Evolutionary conservation across 1,140 invertebrate species (phyloP).

Genomic region (Drosophila auraria): DNA sequence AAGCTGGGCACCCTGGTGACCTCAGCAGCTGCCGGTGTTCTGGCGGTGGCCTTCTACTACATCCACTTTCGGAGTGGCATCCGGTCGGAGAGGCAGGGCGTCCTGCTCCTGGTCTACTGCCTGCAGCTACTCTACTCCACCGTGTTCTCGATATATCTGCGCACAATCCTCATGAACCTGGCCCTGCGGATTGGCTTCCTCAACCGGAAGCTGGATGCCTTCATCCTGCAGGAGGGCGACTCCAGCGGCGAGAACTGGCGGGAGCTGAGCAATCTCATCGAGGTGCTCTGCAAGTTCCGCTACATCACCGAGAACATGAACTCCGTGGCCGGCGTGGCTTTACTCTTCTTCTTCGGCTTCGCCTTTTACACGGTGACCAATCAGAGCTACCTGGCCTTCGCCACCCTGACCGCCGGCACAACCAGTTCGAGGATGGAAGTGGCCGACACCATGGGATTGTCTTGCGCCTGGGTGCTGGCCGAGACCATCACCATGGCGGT

Average conservation of each 20-base stretch:
- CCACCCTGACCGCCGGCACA: constrained; percentile 46
- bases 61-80: constrained; percentile 60
- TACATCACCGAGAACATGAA: constrained; percentile 74
- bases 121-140: constrained; percentile 68
- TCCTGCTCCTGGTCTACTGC: constrained; percentile 52
- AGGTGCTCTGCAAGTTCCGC: constrained; percentile 71
- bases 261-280: constrained; percentile 67
- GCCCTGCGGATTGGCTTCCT: constrained; percentile 58
- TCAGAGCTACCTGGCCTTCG: constrained; percentile 72
- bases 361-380: constrained; percentile 75
- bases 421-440: constrained; percentile 4
- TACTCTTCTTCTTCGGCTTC: constrained; percentile 72
- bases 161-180: constrained; percentile 48
- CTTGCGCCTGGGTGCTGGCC: constrained; percentile 66
- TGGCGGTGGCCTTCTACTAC: constrained; percentile 67
- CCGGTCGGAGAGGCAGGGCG: neutral
- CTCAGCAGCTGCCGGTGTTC: constrained; percentile 24
- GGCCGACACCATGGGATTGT: constrained; percentile 64
- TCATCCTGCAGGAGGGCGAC: constrained; percentile 27
- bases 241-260: constrained; percentile 58
- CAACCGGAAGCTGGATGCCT: constrained; percentile 52
- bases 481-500: constrained; percentile 59
- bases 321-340: constrained; percentile 52
- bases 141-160: constrained; percentile 62
- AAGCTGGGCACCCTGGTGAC: constrained; percentile 36